A percentile compares a stretch with the other conserved stretches of the same genome.
These are phyloP conservation scores for Microctenopoma lineatum DNA, from an alignment of 2,797 vertebrate genomes.

Conservation along the genomic window DNA sequence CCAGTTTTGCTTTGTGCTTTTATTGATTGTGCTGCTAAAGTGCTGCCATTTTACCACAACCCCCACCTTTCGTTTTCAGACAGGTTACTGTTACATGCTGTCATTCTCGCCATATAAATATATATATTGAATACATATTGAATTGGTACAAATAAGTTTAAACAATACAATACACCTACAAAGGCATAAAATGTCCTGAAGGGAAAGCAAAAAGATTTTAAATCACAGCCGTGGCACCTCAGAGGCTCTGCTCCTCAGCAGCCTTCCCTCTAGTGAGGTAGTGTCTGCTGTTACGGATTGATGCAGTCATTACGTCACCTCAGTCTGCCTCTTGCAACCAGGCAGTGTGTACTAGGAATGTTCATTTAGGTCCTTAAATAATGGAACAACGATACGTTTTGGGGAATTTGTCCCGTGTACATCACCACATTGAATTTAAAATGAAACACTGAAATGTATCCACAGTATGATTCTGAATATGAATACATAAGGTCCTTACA, in stretches of 20 bases:
- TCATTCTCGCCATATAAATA: conserved; percentile 12
- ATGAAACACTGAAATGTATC: too few relatives aligned
- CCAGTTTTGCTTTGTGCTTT: conserved; percentile 56
- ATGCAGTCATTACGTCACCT: conserved; percentile 76
- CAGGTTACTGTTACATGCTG: conserved; percentile 13
- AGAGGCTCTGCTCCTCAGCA: conserved; percentile 49
- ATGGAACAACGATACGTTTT: neutral
- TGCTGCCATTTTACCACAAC: conserved; percentile 30
- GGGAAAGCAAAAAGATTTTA: conserved; percentile 43
- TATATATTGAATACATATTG: conserved; percentile 5
- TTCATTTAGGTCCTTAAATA: conserved; percentile 10
- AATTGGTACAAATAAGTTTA: conserved; percentile 3
- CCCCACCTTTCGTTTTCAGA: conserved; percentile 28
- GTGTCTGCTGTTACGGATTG: conserved; percentile 72
- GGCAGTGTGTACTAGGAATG: conserved; percentile 50
- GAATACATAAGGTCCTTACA: too few relatives aligned
- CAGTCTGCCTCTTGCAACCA: conserved; percentile 54
- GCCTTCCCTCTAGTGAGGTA: conserved; percentile 74
- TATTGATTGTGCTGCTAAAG: conserved; percentile 63
- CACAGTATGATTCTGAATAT: too few relatives aligned
- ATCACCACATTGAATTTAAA: too few relatives aligned
- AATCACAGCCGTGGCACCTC: conserved; percentile 59
- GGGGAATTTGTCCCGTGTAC: neutral
- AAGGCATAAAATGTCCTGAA: conserved; percentile 30
- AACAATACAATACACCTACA: conserved; percentile 39